These are phyloP conservation scores for Bucco capensis DNA, from an alignment of 2,113 vertebrate genomes.

Conservation along the genomic window DNA sequence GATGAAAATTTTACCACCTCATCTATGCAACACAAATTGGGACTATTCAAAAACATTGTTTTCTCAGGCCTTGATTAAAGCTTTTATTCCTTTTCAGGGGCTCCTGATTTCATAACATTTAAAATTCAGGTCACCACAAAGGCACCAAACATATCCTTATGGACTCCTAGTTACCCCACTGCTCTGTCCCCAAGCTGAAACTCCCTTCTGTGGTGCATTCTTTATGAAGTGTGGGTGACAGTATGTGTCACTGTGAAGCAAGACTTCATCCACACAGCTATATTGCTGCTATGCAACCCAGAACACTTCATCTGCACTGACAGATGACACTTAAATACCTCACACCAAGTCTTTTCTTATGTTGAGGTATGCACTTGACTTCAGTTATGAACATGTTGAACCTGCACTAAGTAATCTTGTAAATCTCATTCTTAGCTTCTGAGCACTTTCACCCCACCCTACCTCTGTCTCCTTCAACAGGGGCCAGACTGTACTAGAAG, in stretches of 20 bases:
- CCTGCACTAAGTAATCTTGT: neutral
- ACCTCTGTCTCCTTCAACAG: neutral
- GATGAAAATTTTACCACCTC: neutral
- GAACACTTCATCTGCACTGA: neutral
- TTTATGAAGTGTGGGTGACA: neutral
- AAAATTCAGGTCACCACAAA: neutral
- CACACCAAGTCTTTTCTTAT: neutral
- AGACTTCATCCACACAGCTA: neutral
- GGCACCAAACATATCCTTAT: neutral
- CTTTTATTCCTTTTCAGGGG: neutral
- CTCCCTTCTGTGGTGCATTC: neutral
- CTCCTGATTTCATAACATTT: neutral
- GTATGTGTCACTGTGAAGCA: neutral
- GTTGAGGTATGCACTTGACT: neutral
- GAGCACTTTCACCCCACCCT: neutral
- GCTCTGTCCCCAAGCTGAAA: neutral
- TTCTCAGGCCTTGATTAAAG: neutral
- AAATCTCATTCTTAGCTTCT: neutral
- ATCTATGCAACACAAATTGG: neutral
- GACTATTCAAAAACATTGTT: neutral
- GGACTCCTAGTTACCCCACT: neutral
- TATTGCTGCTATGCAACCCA: neutral
- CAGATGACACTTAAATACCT: neutral
- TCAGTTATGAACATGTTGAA: neutral
- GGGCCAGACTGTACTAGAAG: neutral